phyloP scores from a whole-genome alignment of 2,797 vertebrate genomes.

The Syndactyla subalaris region DNA sequence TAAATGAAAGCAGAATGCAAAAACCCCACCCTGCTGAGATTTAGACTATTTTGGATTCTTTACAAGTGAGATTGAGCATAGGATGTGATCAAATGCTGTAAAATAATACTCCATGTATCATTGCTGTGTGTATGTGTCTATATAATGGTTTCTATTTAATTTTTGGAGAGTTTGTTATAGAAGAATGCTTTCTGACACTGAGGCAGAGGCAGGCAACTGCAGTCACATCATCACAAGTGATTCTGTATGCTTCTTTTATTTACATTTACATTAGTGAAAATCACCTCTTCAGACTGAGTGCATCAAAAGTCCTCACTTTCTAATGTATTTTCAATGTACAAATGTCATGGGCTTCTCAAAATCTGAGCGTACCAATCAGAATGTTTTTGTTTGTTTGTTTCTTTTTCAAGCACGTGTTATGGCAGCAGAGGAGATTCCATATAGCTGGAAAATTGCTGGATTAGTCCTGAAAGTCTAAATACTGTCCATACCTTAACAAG shows the following conservation, averaged over 20 bases:
- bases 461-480: background rate
- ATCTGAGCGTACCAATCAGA: background rate
- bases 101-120: background rate
- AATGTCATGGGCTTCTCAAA: background rate
- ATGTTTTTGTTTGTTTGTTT: background rate
- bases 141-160: background rate
- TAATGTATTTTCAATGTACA: background rate
- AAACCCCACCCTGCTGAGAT: background rate
- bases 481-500: background rate
- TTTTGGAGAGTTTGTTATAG: background rate
- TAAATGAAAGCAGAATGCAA: background rate
- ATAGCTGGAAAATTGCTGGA: background rate
- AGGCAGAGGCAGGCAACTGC: background rate
- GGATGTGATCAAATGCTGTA: background rate
- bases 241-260: background rate
- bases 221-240: background rate
- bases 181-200: background rate
- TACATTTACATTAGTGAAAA: background rate
- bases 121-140: background rate
- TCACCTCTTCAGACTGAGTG: background rate
- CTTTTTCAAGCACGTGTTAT: background rate
- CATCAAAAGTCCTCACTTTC: background rate
- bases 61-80: background rate
- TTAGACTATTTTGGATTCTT: background rate
- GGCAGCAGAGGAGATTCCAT: background rate